Conservation (phyloP, 2,797 vertebrate genomes). For the Lophotriccus pileatus region DNA sequence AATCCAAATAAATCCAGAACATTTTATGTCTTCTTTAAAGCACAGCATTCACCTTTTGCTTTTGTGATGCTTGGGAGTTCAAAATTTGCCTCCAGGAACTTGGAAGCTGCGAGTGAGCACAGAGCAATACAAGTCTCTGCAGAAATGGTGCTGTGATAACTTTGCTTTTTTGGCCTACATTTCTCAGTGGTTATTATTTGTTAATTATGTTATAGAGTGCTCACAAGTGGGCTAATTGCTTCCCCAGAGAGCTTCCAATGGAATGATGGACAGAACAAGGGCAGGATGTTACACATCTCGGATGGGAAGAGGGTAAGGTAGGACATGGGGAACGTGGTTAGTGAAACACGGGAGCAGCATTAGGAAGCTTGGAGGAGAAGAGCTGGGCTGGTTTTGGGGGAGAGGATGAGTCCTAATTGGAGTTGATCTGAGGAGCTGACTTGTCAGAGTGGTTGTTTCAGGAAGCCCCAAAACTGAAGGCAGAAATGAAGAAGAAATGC, state of each 20-base stretch:
- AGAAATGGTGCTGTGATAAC: conserved; percentile 44
- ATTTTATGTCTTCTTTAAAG: neutral
- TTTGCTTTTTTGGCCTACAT: conserved; percentile 64
- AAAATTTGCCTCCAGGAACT: conserved; percentile 45
- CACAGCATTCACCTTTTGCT: neutral
- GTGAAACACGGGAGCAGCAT: neutral
- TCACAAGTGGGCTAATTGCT: conserved; percentile 64
- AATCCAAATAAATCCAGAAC: conserved; percentile 29
- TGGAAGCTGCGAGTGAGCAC: neutral
- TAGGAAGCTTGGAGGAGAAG: neutral
- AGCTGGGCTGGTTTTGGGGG: neutral
- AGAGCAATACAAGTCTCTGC: conserved; percentile 53
- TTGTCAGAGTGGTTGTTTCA: neutral
- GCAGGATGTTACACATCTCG: conserved; percentile 44
- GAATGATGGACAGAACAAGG: conserved; percentile 66
- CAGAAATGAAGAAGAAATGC: neutral
- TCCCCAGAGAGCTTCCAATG: conserved; percentile 42
- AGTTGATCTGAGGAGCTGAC: neutral
- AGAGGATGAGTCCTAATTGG: neutral
- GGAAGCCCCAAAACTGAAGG: neutral
- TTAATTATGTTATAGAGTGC: conserved; percentile 53
- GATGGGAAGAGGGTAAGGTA: conserved; percentile 5
- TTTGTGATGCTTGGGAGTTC: neutral
- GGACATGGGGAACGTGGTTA: neutral
- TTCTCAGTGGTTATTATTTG: conserved; percentile 56